phyloP scores from a whole-genome alignment of 2,888 invertebrate genomes.

The Scrobipalpa atriplicella region DNA sequence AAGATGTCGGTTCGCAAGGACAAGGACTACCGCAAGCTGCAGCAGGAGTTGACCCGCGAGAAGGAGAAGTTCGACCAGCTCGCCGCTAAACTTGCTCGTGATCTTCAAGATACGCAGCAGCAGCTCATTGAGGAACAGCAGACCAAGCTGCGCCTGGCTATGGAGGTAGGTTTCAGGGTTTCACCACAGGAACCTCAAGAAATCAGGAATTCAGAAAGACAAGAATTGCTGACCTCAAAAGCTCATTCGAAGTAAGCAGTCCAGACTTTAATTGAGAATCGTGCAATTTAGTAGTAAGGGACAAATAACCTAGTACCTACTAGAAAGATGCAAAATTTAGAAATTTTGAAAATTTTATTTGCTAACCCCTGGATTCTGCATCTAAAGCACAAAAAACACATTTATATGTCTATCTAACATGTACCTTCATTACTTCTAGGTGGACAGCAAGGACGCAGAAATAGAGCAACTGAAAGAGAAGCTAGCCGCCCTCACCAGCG shows the following conservation, averaged over 20 bases:
- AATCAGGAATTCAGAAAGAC: too few relatives aligned
- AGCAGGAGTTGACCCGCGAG: constrained; percentile 96
- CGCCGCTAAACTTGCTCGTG: constrained; percentile 91
- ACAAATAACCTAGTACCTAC: too few relatives aligned
- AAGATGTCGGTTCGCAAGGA: constrained; percentile 94
- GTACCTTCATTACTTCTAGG: constrained; percentile 50
- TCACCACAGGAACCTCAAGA: too few relatives aligned
- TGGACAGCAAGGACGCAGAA: constrained; percentile 98
- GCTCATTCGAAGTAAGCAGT: too few relatives aligned
- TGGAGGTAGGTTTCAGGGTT: constrained; percentile 88
- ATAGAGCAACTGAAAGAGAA: constrained; percentile 96
- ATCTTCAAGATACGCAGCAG: constrained; percentile 93
- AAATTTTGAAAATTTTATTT: too few relatives aligned
- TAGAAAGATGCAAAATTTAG: too few relatives aligned
- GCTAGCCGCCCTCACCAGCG: constrained; percentile 89
- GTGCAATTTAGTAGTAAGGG: too few relatives aligned
- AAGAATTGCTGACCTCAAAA: too few relatives aligned
- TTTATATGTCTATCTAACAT: too few relatives aligned
- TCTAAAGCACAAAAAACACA: too few relatives aligned
- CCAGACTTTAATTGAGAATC: too few relatives aligned
- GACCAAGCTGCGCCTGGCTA: constrained; percentile 89
- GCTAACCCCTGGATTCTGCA: too few relatives aligned
- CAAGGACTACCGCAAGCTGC: constrained; percentile 96
- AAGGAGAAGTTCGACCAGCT: constrained; percentile 96
- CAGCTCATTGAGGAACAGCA: constrained; percentile 89